Evolutionary conservation across 2,888 invertebrate species (phyloP).

Genomic region (Ferrisia virgata): DNA sequence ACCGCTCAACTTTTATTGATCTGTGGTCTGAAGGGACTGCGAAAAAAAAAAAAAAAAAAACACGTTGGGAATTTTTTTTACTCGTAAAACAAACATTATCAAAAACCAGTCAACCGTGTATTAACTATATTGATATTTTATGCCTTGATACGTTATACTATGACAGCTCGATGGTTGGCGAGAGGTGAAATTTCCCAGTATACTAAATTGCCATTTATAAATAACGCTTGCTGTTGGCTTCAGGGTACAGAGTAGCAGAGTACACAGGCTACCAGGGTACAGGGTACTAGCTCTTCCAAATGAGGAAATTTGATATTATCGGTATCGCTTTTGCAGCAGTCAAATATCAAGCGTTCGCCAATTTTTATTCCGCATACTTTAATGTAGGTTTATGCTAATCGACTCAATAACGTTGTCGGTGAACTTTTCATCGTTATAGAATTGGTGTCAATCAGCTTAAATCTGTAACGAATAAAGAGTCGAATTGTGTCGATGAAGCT

Average conservation of each 20-base stretch:
- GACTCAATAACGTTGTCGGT: not conserved
- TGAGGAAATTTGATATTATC: conserved; percentile 11
- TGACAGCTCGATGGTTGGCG: not conserved
- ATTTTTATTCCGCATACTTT: not conserved
- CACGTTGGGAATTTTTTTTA: not conserved
- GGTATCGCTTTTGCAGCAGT: not conserved
- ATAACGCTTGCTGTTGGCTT: not conserved
- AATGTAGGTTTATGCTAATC: not conserved
- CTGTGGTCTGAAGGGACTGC: not conserved
- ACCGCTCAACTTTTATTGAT: not conserved
- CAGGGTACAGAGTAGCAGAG: too few relatives aligned
- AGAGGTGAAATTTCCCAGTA: not conserved
- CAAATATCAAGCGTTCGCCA: not conserved
- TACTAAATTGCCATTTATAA: not conserved
- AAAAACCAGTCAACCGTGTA: not conserved
- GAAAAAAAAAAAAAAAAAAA: not conserved
- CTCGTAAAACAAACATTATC: conserved; percentile 2
- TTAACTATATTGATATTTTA: conserved; percentile 17
- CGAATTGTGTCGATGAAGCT: too few relatives aligned
- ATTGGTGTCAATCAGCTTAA: not conserved
- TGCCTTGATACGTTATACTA: not conserved
- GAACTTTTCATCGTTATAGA: not conserved
- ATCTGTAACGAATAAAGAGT: not conserved
- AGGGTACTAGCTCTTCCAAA: not conserved
- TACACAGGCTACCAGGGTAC: too few relatives aligned